phyloP scores from a whole-genome alignment of 2,888 invertebrate species.

The Epistrophella euchroma region DNA sequence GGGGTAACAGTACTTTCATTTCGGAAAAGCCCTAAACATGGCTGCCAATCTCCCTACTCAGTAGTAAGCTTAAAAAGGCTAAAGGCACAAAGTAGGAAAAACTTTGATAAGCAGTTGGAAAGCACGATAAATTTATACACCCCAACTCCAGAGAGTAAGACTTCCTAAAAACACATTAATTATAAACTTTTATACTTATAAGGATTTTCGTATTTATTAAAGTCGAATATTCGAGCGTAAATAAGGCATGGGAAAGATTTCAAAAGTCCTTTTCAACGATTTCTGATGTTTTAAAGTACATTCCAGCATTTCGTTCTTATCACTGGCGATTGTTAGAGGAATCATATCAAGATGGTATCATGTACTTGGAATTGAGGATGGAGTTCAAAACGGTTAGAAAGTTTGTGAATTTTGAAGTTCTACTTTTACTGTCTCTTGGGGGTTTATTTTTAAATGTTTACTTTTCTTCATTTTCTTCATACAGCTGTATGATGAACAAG shows the following conservation, averaged over 20 bases:
- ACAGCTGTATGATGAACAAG: conserved; percentile 86
- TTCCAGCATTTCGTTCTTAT: conserved; percentile 85
- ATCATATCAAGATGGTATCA: conserved; percentile 86
- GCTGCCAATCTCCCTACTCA: conserved; percentile 79
- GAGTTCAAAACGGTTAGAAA: conserved; percentile 78
- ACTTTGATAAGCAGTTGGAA: conserved; percentile 85
- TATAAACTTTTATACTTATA: not conserved
- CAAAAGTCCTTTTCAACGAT: conserved; percentile 84
- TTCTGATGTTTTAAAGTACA: conserved; percentile 84
- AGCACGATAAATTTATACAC: conserved; percentile 86
- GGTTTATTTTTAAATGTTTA: not conserved
- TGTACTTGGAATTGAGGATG: conserved; percentile 86
- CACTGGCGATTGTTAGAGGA: conserved; percentile 85
- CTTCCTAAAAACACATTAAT: not conserved
- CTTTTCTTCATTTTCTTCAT: not conserved
- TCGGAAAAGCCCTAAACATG: conserved; percentile 67
- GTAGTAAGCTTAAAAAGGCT: conserved; percentile 81
- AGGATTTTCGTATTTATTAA: not conserved
- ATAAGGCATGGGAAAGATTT: conserved; percentile 85
- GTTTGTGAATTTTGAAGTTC: not conserved
- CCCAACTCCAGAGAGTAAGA: conserved; percentile 84
- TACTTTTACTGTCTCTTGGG: not conserved
- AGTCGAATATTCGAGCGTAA: conserved; percentile 81
- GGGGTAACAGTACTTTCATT: conserved; percentile 38
- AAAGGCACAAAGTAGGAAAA: conserved; percentile 81